A percentile compares a stretch with the other conserved stretches of the same genome.
Conservation (phyloP, 2,797 vertebrate genomes). For the Anguilla megastoma region DNA sequence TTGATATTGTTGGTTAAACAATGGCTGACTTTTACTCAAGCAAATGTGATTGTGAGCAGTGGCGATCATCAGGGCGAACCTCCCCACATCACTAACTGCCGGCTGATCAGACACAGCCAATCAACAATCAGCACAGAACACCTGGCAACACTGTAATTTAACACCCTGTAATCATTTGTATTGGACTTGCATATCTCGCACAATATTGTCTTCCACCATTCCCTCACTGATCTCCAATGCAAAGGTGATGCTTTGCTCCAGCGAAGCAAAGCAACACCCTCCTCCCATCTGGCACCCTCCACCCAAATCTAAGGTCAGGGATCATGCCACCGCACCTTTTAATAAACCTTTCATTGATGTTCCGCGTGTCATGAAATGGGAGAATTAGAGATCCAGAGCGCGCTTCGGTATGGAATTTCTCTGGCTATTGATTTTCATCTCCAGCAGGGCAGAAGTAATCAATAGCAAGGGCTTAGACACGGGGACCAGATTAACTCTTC, state of each 20-base stretch:
- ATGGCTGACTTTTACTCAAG: background rate
- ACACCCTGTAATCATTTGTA: conserved; percentile 76
- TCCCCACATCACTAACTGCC: conserved; percentile 52
- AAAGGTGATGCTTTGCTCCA: background rate
- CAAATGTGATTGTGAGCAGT: background rate
- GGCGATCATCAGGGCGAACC: background rate
- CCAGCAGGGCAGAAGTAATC: conserved; percentile 63
- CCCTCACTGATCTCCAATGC: background rate
- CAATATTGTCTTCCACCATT: background rate
- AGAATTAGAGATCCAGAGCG: conserved; percentile 64
- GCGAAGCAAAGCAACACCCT: background rate
- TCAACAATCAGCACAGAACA: conserved; percentile 72
- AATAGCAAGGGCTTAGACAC: conserved; percentile 73
- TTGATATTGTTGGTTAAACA: background rate
- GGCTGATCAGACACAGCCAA: conserved; percentile 67
- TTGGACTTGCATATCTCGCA: conserved; percentile 53
- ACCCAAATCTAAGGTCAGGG: conserved; percentile 23
- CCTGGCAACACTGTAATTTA: conserved; percentile 77
- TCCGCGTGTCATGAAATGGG: conserved; percentile 67
- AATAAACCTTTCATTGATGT: conserved; percentile 70
- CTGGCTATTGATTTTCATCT: conserved; percentile 73
- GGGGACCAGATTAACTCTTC: conserved; percentile 49
- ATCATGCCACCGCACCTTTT: conserved; percentile 48
- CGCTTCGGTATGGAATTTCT: conserved; percentile 68
- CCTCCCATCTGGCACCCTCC: conserved; percentile 32